Conservation (phyloP, 2,888 invertebrate species). For the Phengaris arion region DNA sequence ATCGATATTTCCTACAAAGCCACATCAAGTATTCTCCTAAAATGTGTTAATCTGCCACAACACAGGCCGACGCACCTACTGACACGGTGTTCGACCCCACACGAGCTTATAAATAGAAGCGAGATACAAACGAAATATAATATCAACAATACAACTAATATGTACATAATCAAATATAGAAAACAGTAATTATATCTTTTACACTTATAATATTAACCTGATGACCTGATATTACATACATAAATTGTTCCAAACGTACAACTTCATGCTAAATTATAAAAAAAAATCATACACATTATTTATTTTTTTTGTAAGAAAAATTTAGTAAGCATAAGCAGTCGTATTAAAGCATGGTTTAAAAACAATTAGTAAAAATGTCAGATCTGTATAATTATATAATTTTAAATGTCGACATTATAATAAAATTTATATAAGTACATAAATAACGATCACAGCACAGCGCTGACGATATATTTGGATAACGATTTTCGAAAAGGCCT, state of each 20-base stretch:
- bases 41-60: constrained; percentile 25
- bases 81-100: constrained; percentile 37
- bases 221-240: constrained; percentile 8
- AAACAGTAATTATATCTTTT: constrained; percentile 31
- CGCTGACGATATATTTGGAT: constrained; percentile 52
- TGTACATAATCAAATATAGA: constrained; percentile 44
- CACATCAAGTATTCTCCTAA: constrained; percentile 10
- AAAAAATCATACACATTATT: background rate
- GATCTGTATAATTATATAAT: constrained; percentile 30
- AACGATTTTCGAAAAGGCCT: constrained; percentile 55
- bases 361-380: constrained; percentile 22
- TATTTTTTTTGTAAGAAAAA: constrained; percentile 1
- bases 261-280: constrained; percentile 11
- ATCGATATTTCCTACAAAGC: constrained; percentile 2
- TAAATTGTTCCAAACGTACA: constrained; percentile 5
- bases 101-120: constrained; percentile 44
- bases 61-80: constrained; percentile 40
- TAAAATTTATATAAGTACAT: constrained; percentile 50
- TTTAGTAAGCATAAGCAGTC: constrained; percentile 15
- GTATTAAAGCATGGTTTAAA: constrained; percentile 18
- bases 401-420: constrained; percentile 18
- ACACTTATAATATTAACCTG: constrained; percentile 22
- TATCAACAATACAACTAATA: constrained; percentile 53
- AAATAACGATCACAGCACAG: constrained; percentile 54
- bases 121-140: constrained; percentile 44